A percentile compares a stretch with the other conserved stretches of the same genome.
phyloP scores from a whole-genome alignment of 2,888 invertebrate species.

The Drosophila neoperkinsi region DNA sequence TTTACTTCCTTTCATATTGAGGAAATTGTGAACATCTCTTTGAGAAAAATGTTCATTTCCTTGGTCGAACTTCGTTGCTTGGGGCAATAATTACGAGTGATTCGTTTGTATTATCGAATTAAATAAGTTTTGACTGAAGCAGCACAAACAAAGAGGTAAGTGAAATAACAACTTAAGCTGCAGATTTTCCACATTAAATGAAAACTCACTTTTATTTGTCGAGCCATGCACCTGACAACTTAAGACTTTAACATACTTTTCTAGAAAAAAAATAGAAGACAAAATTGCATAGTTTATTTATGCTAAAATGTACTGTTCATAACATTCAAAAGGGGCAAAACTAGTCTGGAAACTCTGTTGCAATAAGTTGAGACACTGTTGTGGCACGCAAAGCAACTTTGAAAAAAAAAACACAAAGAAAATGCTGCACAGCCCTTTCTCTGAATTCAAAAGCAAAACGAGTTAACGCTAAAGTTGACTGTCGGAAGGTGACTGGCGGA shows the following conservation, averaged over 20 bases:
- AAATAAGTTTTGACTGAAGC: constrained; percentile 11
- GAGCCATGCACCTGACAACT: background rate
- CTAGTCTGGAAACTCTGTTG: constrained; percentile 19
- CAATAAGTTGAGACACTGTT: constrained; percentile 31
- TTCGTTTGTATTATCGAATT: constrained; percentile 29
- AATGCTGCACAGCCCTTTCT: constrained; percentile 16
- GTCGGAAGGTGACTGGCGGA: constrained; percentile 28
- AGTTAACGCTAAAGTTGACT: constrained; percentile 17
- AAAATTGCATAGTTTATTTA: constrained; percentile 10
- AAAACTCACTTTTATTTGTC: background rate
- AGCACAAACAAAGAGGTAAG: constrained; percentile 10
- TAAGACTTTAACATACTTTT: background rate
- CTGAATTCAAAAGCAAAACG: constrained; percentile 19
- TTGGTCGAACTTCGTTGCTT: constrained; percentile 22
- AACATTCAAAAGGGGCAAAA: constrained; percentile 24
- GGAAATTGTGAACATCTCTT: constrained; percentile 34
- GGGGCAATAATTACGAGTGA: constrained; percentile 40
- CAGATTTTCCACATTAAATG: background rate
- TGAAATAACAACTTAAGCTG: background rate
- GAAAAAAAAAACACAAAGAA: constrained; percentile 12
- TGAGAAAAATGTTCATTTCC: constrained; percentile 36
- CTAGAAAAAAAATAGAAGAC: background rate
- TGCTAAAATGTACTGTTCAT: constrained; percentile 24
- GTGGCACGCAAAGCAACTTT: constrained; percentile 48
- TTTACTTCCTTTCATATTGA: constrained; percentile 1